Conservation (phyloP, 2,888 invertebrate species). For the Aspidapion aeneum region DNA sequence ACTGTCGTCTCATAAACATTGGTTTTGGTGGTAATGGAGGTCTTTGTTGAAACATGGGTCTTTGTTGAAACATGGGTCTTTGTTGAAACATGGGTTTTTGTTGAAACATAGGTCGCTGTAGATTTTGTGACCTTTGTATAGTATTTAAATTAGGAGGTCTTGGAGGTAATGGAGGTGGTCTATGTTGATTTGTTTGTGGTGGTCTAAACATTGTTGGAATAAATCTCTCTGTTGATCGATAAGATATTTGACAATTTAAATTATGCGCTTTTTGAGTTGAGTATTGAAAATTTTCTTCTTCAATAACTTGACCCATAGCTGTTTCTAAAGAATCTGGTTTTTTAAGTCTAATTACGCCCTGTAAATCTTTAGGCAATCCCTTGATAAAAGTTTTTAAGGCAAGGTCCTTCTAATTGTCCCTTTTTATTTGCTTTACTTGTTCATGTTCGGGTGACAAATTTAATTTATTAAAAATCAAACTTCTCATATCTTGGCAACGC, state of each 20-base stretch:
- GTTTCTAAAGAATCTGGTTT: constrained; percentile 5
- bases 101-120: neutral
- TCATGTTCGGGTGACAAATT: neutral
- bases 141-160: neutral
- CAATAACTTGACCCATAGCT: constrained; percentile 3
- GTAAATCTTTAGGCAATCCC: neutral
- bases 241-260: neutral
- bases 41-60: neutral
- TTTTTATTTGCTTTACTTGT: constrained; percentile 7
- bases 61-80: neutral
- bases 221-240: neutral
- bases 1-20: too few relatives aligned
- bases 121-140: too few relatives aligned
- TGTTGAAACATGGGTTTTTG: neutral
- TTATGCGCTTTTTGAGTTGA: neutral
- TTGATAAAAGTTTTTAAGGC: constrained; percentile 14
- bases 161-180: neutral
- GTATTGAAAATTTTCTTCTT: constrained; percentile 1
- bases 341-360: constrained; percentile 2
- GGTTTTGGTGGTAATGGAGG: neutral
- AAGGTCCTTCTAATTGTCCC: constrained; percentile 1
- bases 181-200: neutral
- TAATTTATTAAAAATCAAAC: constrained; percentile 11
- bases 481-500: constrained; percentile 13
- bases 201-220: neutral